Conservation (phyloP, 92 coral and sea anemone species). For the Galaxea fascicularis region DNA sequence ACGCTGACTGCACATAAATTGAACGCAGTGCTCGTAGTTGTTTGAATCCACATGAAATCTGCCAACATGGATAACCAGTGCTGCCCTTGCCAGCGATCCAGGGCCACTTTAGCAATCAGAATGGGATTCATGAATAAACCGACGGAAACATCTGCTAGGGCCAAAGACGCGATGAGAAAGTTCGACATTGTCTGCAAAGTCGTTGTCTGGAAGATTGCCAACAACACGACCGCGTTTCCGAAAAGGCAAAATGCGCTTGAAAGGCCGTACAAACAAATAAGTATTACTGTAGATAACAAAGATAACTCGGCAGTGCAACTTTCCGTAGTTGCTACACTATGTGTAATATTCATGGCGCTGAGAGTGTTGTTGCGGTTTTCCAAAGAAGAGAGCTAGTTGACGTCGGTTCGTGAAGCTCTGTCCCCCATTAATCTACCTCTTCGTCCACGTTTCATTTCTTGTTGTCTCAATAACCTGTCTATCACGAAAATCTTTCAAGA, state of each 20-base stretch:
- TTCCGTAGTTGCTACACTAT: not conserved
- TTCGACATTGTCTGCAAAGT: constrained; percentile 57
- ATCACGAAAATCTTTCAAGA: not conserved
- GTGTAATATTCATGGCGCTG: constrained; percentile 4
- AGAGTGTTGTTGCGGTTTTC: not conserved
- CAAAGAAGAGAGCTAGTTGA: not conserved
- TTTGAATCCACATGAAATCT: constrained; percentile 80
- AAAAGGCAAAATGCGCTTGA: constrained; percentile 28
- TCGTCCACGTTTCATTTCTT: not conserved
- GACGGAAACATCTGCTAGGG: constrained; percentile 66
- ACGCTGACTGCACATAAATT: constrained; percentile 81
- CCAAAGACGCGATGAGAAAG: constrained; percentile 65
- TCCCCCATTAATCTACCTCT: not conserved
- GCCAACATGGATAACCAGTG: constrained; percentile 76
- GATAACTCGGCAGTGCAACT: constrained; percentile 7
- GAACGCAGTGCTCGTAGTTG: constrained; percentile 74
- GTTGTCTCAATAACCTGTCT: too few species aligned
- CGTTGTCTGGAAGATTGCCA: constrained; percentile 49
- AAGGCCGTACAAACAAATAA: constrained; percentile 22
- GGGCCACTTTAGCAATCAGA: constrained; percentile 55
- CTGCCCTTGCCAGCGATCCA: constrained; percentile 68
- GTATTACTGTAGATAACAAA: not conserved
- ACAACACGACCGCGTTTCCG: constrained; percentile 59
- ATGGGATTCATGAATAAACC: constrained; percentile 71
- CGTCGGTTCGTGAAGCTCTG: not conserved